Evolutionary conservation across 2,888 invertebrate species (phyloP).

Genomic region (Acleris emargana): DNA sequence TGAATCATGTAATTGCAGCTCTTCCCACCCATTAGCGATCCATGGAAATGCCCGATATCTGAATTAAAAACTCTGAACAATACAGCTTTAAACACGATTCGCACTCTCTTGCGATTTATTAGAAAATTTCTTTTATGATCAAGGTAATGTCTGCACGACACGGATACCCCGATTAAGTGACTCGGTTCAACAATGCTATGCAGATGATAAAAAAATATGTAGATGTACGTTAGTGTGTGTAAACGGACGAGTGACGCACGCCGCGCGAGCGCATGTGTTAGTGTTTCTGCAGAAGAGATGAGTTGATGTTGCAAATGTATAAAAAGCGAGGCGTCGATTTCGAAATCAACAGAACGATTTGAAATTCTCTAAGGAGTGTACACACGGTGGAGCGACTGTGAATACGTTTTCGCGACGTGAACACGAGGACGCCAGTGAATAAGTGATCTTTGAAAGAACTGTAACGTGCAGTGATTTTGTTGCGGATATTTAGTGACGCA

Average conservation of each 20-base stretch:
- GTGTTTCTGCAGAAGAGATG: slow-evolving; percentile 65
- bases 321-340: slow-evolving; percentile 78
- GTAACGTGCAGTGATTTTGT: slow-evolving; percentile 48
- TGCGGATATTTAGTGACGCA: slow-evolving; percentile 53
- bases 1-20: slow-evolving; percentile 47
- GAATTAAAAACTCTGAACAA: slow-evolving; percentile 34
- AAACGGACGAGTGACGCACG: slow-evolving; percentile 53
- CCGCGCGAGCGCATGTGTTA: slow-evolving; percentile 46
- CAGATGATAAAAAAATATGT: slow-evolving; percentile 68
- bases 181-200: slow-evolving; percentile 64
- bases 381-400: slow-evolving; percentile 67
- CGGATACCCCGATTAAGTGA: slow-evolving; percentile 70
- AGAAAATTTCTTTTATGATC: slow-evolving; percentile 50
- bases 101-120: slow-evolving; percentile 48
- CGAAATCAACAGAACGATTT: slow-evolving; percentile 82
- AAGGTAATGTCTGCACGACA: slow-evolving; percentile 61
- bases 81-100: slow-evolving; percentile 45
- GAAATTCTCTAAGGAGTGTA: slow-evolving; percentile 76
- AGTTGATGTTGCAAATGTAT: slow-evolving; percentile 80
- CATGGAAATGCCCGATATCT: slow-evolving; percentile 28
- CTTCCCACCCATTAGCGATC: slow-evolving; percentile 30
- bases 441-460: slow-evolving; percentile 60
- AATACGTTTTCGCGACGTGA: slow-evolving; percentile 72
- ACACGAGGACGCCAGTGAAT: slow-evolving; percentile 54
- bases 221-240: slow-evolving; percentile 52